Base-by-base conservation (phyloP, 2,113 vertebrate genomes). In the Gadus macrocephalus region DNA sequence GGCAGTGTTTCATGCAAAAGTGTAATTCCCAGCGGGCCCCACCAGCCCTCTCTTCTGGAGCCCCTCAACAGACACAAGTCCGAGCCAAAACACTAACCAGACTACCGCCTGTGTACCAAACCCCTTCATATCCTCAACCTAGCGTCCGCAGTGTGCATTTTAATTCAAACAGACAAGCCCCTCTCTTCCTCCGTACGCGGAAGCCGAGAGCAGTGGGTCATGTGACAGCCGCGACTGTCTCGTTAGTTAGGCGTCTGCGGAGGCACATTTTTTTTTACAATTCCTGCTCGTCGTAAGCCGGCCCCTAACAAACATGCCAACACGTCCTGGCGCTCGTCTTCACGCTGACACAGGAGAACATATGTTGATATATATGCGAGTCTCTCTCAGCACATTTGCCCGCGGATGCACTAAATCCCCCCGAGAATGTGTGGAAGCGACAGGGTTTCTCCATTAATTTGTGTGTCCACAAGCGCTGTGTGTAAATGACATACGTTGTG, bases 311-410 rank as follows among this genome's bases (percentile, higher is more conserved):
- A 82, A 78, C 75, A 75, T 83, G 74, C 49, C 71, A 16, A 42
- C 77, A 73, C 72, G 4, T 4, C 75, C 58, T 77, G 75, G 71
- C 76, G 67, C 55, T 73, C 15, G 3, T 58, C n/a, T 16, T 3
- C 11, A 69, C 25, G 75, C 69, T 85, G 81, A 81, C 82, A 83
- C 42, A 67, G 72, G 71, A 79, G 73, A 77, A 67, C 75, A 67
- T 64, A 81, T 67, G 64, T 15, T 83, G 76, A 84, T 86, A 68
- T 86, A 68, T 78, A 86, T 83, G 79, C 82, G 53, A n/a, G 69
- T 72, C 73, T 75, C 80, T 70, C 73, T 86, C 78, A 79, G 84
- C 83, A 87, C 74, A 87, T 79, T 86, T 76, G 67, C 70, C 55
- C 71, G 7, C 5, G 69, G 71, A 78, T 8, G 69, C 70, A 83